phyloP scores from a whole-genome alignment of 2,113 vertebrate genomes.

The Nicator chloris region DNA sequence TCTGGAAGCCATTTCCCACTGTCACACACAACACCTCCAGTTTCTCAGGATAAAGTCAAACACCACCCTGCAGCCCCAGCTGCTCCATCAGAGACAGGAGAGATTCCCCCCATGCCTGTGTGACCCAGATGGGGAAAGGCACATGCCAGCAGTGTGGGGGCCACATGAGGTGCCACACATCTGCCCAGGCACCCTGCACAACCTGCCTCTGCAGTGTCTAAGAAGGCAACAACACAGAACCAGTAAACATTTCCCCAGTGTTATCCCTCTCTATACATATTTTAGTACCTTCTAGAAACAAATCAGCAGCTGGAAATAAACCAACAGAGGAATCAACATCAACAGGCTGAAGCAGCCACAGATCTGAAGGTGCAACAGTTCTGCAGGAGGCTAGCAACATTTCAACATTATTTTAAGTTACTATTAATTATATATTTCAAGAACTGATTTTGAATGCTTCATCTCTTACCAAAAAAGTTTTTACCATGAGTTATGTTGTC shows the following conservation, averaged over 20 bases:
- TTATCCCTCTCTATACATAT: neutral
- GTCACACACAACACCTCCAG: neutral
- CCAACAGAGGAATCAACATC: neutral
- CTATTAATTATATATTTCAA: neutral
- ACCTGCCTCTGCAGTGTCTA: neutral
- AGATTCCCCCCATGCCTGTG: neutral
- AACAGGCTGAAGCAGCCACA: neutral
- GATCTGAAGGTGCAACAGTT: neutral
- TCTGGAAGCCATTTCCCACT: neutral
- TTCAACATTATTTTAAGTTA: neutral
- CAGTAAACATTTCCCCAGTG: neutral
- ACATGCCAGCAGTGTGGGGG: neutral
- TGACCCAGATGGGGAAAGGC: neutral
- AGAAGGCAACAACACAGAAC: neutral
- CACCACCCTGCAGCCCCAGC: neutral
- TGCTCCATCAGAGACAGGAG: neutral
- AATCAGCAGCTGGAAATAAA: neutral
- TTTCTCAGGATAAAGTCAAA: neutral
- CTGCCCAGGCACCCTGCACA: neutral
- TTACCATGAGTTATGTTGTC: neutral
- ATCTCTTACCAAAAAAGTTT: neutral
- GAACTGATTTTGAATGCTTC: neutral
- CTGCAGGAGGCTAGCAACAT: neutral
- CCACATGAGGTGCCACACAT: fast-evolving
- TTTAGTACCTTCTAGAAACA: neutral